Evolutionary conservation across 2,113 vertebrate genomes (phyloP).

Genomic region (Aramus guarauna): DNA sequence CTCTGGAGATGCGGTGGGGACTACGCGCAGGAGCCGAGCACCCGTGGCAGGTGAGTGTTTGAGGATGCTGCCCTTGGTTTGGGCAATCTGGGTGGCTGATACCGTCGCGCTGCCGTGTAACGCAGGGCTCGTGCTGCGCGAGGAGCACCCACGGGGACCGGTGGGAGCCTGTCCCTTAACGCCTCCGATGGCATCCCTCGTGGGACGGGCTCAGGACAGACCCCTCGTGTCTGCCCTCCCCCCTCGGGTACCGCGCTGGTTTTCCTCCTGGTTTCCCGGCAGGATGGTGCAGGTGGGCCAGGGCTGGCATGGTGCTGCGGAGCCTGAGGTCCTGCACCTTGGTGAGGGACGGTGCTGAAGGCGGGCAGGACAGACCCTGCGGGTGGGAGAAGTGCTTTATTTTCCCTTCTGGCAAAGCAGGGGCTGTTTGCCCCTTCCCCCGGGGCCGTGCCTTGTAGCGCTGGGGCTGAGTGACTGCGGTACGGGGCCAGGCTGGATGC

Average conservation of each 20-base stretch:
- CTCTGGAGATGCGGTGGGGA: not conserved
- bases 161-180: not conserved
- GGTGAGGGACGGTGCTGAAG: too few relatives aligned
- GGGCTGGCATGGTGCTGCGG: not conserved
- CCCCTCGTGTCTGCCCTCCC: not conserved
- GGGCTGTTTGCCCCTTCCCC: not conserved
- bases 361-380: not conserved
- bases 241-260: too few relatives aligned
- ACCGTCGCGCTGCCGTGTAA: fast-evolving
- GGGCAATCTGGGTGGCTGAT: not conserved
- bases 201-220: too few relatives aligned
- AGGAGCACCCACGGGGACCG: not conserved
- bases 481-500: not conserved
- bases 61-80: not conserved
- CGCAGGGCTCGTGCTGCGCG: not conserved
- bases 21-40: fast-evolving
- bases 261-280: not conserved
- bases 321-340: not conserved
- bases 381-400: not conserved
- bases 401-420: not conserved
- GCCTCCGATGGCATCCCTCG: not conserved
- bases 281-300: not conserved
- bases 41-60: fast-evolving
- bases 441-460: fast-evolving
- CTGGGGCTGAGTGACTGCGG: not conserved